A percentile compares a stretch with the other conserved stretches of the same genome.
These are phyloP conservation scores for Epinotia bilunana DNA, from an alignment of 2,888 invertebrate genomes.

Conservation along the genomic window DNA sequence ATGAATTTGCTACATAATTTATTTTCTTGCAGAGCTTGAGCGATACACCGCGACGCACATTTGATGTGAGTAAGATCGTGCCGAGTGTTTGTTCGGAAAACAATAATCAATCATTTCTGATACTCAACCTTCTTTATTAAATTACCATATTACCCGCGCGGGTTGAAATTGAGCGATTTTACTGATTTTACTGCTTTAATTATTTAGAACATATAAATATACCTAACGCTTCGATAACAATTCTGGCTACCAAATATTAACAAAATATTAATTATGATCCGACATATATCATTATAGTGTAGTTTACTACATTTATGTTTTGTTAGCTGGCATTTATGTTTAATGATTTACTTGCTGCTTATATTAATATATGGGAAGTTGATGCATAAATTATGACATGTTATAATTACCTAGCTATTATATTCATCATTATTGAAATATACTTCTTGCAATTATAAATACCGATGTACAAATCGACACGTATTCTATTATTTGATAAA, in stretches of 20 bases:
- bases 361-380: too few species aligned
- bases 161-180: not conserved
- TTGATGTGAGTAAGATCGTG: constrained; percentile 76
- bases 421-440: too few species aligned
- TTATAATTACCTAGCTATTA: too few species aligned
- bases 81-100: constrained; percentile 69
- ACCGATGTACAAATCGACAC: too few species aligned
- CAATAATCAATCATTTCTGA: constrained; percentile 70
- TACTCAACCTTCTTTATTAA: constrained; percentile 54
- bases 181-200: constrained; percentile 1
- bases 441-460: too few species aligned
- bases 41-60: constrained; percentile 63
- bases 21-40: constrained; percentile 67
- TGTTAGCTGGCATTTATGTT: too few species aligned
- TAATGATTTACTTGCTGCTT: too few species aligned
- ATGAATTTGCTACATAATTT: constrained; percentile 44
- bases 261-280: not conserved
- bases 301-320: too few species aligned
- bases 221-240: not conserved
- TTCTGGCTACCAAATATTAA: not conserved
- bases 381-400: too few species aligned
- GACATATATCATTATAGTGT: too few species aligned
- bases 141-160: constrained; percentile 48
- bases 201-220: not conserved
- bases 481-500: too few species aligned